Percentiles rank a stretch among this genome's conserved stretches.
Conservation (phyloP, 1,140 invertebrate genomes). For the Pogonomyrmex californicus region DNA sequence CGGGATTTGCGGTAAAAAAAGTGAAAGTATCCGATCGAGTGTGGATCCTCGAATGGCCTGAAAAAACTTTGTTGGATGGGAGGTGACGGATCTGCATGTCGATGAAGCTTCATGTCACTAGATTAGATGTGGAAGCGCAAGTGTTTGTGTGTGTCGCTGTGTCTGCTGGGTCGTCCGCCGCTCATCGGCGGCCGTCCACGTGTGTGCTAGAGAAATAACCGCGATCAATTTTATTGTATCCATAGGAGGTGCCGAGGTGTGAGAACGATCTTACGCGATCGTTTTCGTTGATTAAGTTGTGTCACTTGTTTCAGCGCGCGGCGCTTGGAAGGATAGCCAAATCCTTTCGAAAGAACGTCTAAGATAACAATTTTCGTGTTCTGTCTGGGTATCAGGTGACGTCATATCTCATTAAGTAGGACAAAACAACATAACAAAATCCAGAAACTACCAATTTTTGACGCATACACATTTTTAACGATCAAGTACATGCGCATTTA, state of each 20-base stretch:
- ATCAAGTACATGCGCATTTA: not conserved
- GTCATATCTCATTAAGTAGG: slow-evolving; percentile 22
- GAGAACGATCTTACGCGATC: not conserved
- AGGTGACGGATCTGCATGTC: slow-evolving; percentile 21
- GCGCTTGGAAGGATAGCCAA: not conserved
- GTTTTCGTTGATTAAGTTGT: not conserved
- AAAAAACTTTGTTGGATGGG: slow-evolving; percentile 7
- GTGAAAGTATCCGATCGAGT: slow-evolving; percentile 16
- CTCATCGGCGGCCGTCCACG: not conserved
- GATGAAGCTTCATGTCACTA: slow-evolving; percentile 25
- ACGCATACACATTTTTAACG: slow-evolving; percentile 6
- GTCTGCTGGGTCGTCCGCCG: not conserved
- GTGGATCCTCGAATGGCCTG: slow-evolving; percentile 4
- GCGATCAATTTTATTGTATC: slow-evolving; percentile 11
- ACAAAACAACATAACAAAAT: slow-evolving; percentile 6
- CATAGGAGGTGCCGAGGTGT: not conserved
- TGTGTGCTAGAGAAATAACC: slow-evolving; percentile 17
- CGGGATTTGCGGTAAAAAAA: not conserved
- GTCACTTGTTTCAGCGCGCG: not conserved
- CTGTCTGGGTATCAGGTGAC: not conserved
- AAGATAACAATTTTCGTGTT: not conserved
- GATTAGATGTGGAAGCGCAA: slow-evolving; percentile 26
- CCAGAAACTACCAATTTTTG: not conserved
- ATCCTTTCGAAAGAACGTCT: not conserved
- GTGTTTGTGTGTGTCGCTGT: not conserved